Percentiles rank a stretch among this genome's conserved stretches.
phyloP scores from a whole-genome alignment of 2,797 vertebrate species.

The Cryptoprocta ferox region DNA sequence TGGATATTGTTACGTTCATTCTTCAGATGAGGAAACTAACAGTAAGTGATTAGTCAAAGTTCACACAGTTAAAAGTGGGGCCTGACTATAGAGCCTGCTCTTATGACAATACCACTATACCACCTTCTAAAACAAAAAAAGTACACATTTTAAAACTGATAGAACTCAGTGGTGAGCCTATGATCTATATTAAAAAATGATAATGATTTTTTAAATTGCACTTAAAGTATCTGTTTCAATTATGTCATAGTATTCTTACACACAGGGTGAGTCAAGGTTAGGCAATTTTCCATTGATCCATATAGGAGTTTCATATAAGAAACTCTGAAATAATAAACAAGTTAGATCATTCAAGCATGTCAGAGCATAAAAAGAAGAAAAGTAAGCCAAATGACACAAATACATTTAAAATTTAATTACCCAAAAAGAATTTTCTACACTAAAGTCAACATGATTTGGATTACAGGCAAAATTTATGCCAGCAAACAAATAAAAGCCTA shows the following conservation, averaged over 20 bases:
- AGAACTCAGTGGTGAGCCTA: not conserved
- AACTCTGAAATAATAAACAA: conserved; percentile 46
- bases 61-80: not conserved
- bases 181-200: conserved; percentile 15
- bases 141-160: not conserved
- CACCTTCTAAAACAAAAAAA: not conserved
- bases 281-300: not conserved
- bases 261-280: not conserved
- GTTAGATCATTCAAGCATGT: not conserved
- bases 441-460: conserved; percentile 43
- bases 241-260: conserved; percentile 14
- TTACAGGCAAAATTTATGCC: not conserved
- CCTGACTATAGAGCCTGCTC: not conserved
- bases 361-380: not conserved
- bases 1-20: not conserved
- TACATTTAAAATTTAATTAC: conserved; percentile 33
- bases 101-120: not conserved
- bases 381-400: conserved; percentile 18
- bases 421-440: conserved; percentile 24
- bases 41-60: not conserved
- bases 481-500: conserved; percentile 26
- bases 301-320: conserved; percentile 25
- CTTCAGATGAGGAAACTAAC: not conserved
- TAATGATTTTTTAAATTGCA: conserved; percentile 3
- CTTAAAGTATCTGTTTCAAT: conserved; percentile 39